Evolutionary conservation across 1,140 invertebrate species (phyloP), one percentile per base, ranked within the genome.

Genomic region (Colletes latitarsis): DNA sequence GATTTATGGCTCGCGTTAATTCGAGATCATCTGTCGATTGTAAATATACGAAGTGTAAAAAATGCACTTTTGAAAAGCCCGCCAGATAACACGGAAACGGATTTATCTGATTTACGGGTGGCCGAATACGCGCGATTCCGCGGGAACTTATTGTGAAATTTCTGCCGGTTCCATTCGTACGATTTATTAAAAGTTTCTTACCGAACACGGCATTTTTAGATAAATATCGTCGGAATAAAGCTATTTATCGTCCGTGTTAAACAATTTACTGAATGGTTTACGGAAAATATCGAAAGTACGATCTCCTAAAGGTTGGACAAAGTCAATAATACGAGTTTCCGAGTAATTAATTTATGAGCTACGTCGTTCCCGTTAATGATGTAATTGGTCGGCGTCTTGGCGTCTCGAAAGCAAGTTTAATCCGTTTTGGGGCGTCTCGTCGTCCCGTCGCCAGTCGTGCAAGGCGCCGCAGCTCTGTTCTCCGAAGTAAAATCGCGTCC

Each of bases 1-100:
- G 84, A 85, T 85, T 85, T 85, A 85, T 82, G 67, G 79, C 19
- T 58, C 69, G 78, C 83, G 84, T 85, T 85, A 85, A 85, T 85
- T 82, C 78, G 82, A 82, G 84, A 85, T 85, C 70, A 76, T 49
- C 60, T 69, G 69, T 57, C 53, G 84, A 85, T 85, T 82, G 78
- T 81, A 68, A 69, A 76, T 80, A 80, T 53, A 64, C 55, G 73
- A 72, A 60, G 82, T 76, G 69, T 72, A 73, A 74, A 85, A 83
- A 81, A 63, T 84, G 64, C 77, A 84, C 84, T 85, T 85, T 85
- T 82, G 69, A 83, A 58, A 74, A 73, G 83, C 66, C 53, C 49
- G 46, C 30, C 49, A 73, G 82, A 80, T 70, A 76, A 74, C 60
- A 76, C 60, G 64, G 69, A 64, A 30, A 75, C 70, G 52, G 69